phyloP scores from a whole-genome alignment of 1,140 invertebrate species.

The Eriocheir sinensis region DNA sequence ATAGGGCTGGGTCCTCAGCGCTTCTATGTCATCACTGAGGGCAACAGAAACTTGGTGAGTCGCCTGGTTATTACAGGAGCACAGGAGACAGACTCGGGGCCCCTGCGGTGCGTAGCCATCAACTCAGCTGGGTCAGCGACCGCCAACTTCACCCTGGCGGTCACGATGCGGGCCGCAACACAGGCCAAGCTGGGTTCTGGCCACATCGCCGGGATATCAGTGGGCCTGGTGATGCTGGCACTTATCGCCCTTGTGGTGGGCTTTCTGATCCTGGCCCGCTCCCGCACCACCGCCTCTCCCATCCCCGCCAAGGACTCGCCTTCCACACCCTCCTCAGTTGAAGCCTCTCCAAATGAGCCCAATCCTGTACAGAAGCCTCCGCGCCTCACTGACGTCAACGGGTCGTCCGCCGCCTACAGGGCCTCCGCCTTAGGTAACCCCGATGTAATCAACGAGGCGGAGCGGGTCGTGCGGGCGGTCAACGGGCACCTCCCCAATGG shows the following conservation, averaged over 20 bases:
- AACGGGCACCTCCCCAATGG: slow-evolving; percentile 73
- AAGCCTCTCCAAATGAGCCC: slow-evolving; percentile 79
- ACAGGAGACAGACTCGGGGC: slow-evolving; percentile 89
- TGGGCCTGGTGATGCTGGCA: slow-evolving; percentile 74
- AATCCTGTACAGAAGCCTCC: slow-evolving; percentile 88
- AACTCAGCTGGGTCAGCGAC: slow-evolving; percentile 89
- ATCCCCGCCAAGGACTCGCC: slow-evolving; percentile 75
- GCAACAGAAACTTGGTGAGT: slow-evolving; percentile 87
- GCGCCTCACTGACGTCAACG: slow-evolving; percentile 84
- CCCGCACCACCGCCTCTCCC: slow-evolving; percentile 65
- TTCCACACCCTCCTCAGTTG: slow-evolving; percentile 64
- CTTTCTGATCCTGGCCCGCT: slow-evolving; percentile 72
- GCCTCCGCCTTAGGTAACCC: slow-evolving; percentile 88
- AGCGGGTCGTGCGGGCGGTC: slow-evolving; percentile 84
- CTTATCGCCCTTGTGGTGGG: slow-evolving; percentile 70
- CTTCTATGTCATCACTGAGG: slow-evolving; percentile 79
- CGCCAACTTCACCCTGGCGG: slow-evolving; percentile 89
- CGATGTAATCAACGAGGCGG: slow-evolving; percentile 91
- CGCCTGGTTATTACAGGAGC: slow-evolving; percentile 92
- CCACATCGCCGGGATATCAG: slow-evolving; percentile 78
- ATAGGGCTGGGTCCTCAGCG: slow-evolving; percentile 86
- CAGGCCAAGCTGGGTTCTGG: slow-evolving; percentile 70
- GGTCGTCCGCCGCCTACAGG: slow-evolving; percentile 63
- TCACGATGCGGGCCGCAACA: slow-evolving; percentile 71
- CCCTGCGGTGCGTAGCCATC: slow-evolving; percentile 86